Conservation (phyloP, 2,797 vertebrate species). For the Microchirus variegatus region DNA sequence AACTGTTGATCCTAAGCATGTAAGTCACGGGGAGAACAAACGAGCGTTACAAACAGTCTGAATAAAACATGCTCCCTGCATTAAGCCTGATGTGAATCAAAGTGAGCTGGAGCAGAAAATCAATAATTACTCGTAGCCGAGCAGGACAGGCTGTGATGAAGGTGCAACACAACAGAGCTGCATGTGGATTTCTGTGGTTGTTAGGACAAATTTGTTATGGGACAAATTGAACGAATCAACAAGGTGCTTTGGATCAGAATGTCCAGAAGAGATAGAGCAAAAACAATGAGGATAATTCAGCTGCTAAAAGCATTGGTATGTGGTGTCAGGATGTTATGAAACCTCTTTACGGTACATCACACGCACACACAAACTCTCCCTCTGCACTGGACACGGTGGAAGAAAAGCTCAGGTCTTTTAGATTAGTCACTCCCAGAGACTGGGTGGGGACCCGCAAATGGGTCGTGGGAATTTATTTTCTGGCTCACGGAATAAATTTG, state of each 20-base stretch:
- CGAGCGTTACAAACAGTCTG: slow-evolving; percentile 20
- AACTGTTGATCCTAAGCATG: slow-evolving; percentile 2
- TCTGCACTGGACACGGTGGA: background rate
- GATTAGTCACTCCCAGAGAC: background rate
- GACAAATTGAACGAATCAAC: slow-evolving; percentile 22
- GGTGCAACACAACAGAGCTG: slow-evolving; percentile 36
- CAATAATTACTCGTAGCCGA: slow-evolving; percentile 50
- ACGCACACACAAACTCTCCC: slow-evolving; percentile 17
- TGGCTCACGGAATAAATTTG: too few relatives aligned
- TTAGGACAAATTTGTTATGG: slow-evolving; percentile 1
- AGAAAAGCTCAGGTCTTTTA: background rate
- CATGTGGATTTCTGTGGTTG: background rate
- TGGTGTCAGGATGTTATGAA: slow-evolving; percentile 65
- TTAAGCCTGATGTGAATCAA: slow-evolving; percentile 48
- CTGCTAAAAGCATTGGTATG: slow-evolving; percentile 63
- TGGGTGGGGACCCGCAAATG: too few relatives aligned
- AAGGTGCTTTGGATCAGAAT: slow-evolving; percentile 17
- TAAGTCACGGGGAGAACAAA: slow-evolving; percentile 15
- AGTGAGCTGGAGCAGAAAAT: slow-evolving; percentile 52
- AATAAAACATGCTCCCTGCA: slow-evolving; percentile 32
- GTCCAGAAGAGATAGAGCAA: slow-evolving; percentile 29
- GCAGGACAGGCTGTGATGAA: slow-evolving; percentile 31
- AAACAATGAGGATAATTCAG: slow-evolving; percentile 66
- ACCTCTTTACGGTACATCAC: slow-evolving; percentile 44
- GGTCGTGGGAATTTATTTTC: too few relatives aligned